Evolutionary conservation across 2,797 vertebrate genomes (phyloP).

Genomic region (Sphaeramia orbicularis): DNA sequence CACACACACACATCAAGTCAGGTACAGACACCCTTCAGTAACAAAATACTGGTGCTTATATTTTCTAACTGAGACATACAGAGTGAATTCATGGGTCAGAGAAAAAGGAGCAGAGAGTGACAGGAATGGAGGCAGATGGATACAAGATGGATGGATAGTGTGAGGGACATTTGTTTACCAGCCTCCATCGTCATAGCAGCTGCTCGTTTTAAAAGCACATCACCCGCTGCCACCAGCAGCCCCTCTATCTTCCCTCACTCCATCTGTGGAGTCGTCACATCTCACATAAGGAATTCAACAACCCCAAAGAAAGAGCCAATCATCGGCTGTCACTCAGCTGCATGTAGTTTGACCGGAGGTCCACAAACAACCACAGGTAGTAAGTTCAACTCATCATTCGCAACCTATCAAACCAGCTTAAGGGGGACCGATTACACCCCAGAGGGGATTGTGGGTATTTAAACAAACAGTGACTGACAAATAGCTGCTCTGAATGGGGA

Average conservation of each 20-base stretch:
- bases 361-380: slow-evolving; percentile 17
- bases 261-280: neutral
- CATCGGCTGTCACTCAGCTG: slow-evolving; percentile 11
- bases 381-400: slow-evolving; percentile 34
- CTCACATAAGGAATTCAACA: neutral
- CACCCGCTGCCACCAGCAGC: neutral
- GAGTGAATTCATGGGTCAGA: neutral
- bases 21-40: no score
- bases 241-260: neutral
- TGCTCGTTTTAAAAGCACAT: slow-evolving; percentile 24
- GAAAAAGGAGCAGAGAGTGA: neutral
- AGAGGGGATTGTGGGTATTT: slow-evolving; percentile 33
- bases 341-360: neutral
- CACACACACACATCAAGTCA: no score
- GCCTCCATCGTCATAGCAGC: slow-evolving; percentile 28
- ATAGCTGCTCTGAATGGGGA: slow-evolving; percentile 15
- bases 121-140: neutral
- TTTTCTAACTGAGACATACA: no score
- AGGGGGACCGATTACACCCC: neutral
- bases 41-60: no score
- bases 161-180: slow-evolving; percentile 18
- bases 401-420: slow-evolving; percentile 2
- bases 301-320: neutral
- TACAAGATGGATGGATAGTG: neutral
- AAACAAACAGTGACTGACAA: slow-evolving; percentile 41